Evolutionary conservation across 2,113 vertebrate genomes (phyloP).

Genomic region (Bos javanicus): DNA sequence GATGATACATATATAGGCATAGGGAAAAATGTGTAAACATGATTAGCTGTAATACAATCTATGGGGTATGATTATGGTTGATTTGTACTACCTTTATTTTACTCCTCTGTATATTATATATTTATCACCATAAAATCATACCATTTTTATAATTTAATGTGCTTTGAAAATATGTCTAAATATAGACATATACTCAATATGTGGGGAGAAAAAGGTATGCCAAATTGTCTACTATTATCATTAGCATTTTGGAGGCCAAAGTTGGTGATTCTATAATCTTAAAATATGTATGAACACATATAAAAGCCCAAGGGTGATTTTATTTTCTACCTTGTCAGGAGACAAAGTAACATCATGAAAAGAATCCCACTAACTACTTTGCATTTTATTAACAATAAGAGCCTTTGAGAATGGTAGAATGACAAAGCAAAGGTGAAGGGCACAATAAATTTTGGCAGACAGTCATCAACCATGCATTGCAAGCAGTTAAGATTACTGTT

Average conservation of each 20-base stretch:
- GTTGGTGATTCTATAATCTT: neutral
- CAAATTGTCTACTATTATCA: neutral
- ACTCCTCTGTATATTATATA: neutral
- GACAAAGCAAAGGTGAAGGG: conserved; percentile 44
- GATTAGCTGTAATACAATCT: neutral
- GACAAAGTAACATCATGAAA: conserved; percentile 1
- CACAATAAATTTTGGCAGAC: neutral
- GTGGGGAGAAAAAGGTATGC: neutral
- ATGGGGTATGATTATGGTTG: neutral
- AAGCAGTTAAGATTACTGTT: conserved; percentile 41
- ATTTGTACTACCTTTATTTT: neutral
- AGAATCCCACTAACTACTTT: conserved; percentile 53
- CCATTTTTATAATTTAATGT: neutral
- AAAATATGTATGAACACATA: neutral
- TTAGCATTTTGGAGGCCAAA: neutral
- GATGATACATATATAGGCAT: neutral
- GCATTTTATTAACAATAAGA: conserved; percentile 56
- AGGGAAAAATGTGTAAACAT: neutral
- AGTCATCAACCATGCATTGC: conserved; percentile 7
- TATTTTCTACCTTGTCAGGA: conserved; percentile 36
- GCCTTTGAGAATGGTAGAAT: conserved; percentile 48
- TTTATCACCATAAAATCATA: neutral
- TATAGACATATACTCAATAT: neutral
- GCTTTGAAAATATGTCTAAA: neutral
- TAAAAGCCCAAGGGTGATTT: neutral